Conservation (phyloP, 2,888 invertebrate genomes). For the Diarsia brunnea region DNA sequence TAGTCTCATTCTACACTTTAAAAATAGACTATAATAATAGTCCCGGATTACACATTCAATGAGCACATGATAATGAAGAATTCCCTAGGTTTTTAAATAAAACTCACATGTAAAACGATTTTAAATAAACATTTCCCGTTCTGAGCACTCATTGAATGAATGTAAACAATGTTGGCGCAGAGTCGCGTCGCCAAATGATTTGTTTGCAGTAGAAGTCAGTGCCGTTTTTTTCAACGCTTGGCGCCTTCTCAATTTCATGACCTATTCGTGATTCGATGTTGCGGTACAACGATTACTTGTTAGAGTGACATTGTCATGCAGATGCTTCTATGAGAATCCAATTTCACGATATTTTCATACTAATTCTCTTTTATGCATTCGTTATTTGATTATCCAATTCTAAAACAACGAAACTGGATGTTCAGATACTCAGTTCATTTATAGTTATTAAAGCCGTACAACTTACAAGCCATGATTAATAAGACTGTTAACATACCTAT, state of each 20-base stretch:
- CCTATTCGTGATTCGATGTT: constrained; percentile 43
- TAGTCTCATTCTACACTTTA: too few species aligned
- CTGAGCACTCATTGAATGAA: constrained; percentile 29
- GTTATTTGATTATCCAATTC: background rate
- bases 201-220: constrained; percentile 32
- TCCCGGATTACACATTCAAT: background rate
- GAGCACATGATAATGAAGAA: background rate
- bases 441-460: background rate
- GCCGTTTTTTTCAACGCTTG: constrained; percentile 40
- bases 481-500: background rate
- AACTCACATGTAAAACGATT: background rate
- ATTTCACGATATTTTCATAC: background rate
- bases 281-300: constrained; percentile 28
- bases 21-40: too few species aligned
- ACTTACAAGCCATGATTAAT: background rate
- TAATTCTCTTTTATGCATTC: background rate
- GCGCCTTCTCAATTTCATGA: constrained; percentile 58
- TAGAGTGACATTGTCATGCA: constrained; percentile 10
- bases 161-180: constrained; percentile 56
- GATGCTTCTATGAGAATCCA: background rate
- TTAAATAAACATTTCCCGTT: constrained; percentile 33
- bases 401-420: too few species aligned
- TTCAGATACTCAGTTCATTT: too few species aligned
- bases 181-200: constrained; percentile 38
- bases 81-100: background rate